phyloP scores from a whole-genome alignment of 2,888 invertebrate genomes.

The Gonocerus acuteangulatus region DNA sequence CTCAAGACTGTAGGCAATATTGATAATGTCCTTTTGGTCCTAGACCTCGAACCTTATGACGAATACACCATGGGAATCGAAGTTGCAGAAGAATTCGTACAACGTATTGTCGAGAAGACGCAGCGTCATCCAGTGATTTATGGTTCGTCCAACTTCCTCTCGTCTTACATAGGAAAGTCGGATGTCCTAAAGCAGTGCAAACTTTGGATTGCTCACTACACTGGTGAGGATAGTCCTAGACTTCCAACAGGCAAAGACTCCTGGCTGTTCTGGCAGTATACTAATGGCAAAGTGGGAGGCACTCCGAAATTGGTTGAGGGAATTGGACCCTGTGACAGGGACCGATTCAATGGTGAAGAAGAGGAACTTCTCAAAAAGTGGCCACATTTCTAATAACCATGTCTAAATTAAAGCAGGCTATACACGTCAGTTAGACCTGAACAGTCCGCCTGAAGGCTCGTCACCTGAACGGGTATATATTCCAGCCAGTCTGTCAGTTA shows the following conservation, averaged over 20 bases:
- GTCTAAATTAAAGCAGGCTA: too few species aligned
- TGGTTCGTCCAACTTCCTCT: constrained; percentile 29
- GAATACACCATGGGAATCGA: constrained; percentile 23
- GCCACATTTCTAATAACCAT: neutral
- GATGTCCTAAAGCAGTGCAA: constrained; percentile 28
- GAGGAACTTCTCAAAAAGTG: neutral
- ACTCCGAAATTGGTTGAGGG: constrained; percentile 32
- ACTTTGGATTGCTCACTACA: constrained; percentile 32
- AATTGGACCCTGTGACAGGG: constrained; percentile 34
- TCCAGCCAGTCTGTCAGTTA: too few species aligned
- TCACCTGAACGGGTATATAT: too few species aligned
- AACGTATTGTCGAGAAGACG: constrained; percentile 25
- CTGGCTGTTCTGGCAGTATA: constrained; percentile 37
- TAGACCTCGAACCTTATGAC: constrained; percentile 22
- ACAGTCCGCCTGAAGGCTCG: too few species aligned
- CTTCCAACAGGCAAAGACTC: constrained; percentile 29
- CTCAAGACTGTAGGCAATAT: constrained; percentile 27
- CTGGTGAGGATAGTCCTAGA: neutral
- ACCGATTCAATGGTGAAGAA: constrained; percentile 29
- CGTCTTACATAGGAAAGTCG: neutral
- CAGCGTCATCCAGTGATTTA: constrained; percentile 30
- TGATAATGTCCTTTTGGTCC: constrained; percentile 20
- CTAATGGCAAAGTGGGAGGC: constrained; percentile 29
- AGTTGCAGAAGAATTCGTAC: constrained; percentile 30
- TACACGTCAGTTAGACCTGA: too few species aligned